These are phyloP conservation scores for Fissipunctia ypsillon DNA, from an alignment of 2,888 invertebrate genomes.

Conservation along the genomic window DNA sequence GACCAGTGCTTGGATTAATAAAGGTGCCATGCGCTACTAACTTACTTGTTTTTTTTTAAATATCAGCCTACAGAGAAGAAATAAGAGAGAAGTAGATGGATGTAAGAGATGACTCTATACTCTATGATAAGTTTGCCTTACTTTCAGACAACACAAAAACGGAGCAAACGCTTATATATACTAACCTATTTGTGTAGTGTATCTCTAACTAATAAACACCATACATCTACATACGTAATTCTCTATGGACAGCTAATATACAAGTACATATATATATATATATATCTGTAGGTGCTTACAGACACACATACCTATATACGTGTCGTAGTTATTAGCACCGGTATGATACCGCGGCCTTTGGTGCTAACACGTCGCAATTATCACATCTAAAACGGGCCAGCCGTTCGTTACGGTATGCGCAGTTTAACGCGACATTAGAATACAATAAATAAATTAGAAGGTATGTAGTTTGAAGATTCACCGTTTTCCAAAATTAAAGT, in stretches of 20 bases:
- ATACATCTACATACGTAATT: not conserved
- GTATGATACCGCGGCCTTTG: slow-evolving; percentile 53
- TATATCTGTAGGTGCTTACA: not conserved
- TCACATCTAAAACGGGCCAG: slow-evolving; percentile 65
- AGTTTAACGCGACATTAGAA: slow-evolving; percentile 35
- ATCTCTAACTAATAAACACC: not conserved
- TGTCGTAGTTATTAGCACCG: slow-evolving; percentile 68
- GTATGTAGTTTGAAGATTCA: not conserved
- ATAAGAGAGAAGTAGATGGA: no score
- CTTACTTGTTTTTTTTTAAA: no score
- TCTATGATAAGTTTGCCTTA: no score
- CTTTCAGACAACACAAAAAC: no score
- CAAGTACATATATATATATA: not conserved
- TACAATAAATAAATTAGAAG: slow-evolving; percentile 3
- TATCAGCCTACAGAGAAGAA: no score
- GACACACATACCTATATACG: slow-evolving; percentile 68
- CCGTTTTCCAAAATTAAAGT: no score
- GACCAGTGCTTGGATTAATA: no score
- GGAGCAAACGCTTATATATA: no score
- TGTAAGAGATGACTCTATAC: no score
- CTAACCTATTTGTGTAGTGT: not conserved
- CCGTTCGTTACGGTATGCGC: slow-evolving; percentile 22
- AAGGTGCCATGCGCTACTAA: no score
- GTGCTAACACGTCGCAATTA: slow-evolving; percentile 68
- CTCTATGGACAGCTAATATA: not conserved